Evolutionary conservation across 2,888 invertebrate genomes (phyloP), one percentile per base, ranked within the genome.

Genomic region (Mythimna ferrago): DNA sequence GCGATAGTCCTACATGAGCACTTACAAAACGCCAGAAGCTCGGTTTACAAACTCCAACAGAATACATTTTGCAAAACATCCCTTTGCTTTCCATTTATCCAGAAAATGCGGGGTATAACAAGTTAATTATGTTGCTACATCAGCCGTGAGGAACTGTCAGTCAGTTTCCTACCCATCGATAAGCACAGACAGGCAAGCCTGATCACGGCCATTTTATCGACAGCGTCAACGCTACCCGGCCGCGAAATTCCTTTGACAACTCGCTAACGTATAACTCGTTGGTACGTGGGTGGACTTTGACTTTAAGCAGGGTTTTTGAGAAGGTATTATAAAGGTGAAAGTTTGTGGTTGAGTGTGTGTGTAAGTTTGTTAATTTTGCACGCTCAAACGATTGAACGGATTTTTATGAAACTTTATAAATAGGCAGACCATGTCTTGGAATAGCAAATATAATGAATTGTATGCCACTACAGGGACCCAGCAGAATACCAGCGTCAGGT

Each of bases 221-320:
- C 76, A 67, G 19, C 64, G 58, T 73, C 60, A 66, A 61, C 65
- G 68, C 57, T 61, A 60, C 2, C 62, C 71, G 26, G 10, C 67
- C 74, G 70, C 66, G 51, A 84, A 85, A 84, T 86, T 75, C 38
- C 63, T 81, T 86, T 86, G 86, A 86, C 82, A 71, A 62, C 54
- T 75, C 19, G 60, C 71, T 86, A 73, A 73, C 71, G 68, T 35
- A 63, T 63, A 66, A 21, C 32, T 66, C 7, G 44, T 66, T 16
- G 14, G 6, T 32, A 77, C 21, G 64, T 61, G 60, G 38, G 48
- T 10, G 5, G 21, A 21, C 53, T 35, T 11, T 32, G 19, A 4
- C 44, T 68, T 77, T n/a, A 11, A 21, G 10, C 6, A 19, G 1
- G 19, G 7, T 10, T 68, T 53, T 53, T 60, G 11, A 41, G 10